phyloP scores from a whole-genome alignment of 2,888 invertebrate species.

The Selenia dentaria region DNA sequence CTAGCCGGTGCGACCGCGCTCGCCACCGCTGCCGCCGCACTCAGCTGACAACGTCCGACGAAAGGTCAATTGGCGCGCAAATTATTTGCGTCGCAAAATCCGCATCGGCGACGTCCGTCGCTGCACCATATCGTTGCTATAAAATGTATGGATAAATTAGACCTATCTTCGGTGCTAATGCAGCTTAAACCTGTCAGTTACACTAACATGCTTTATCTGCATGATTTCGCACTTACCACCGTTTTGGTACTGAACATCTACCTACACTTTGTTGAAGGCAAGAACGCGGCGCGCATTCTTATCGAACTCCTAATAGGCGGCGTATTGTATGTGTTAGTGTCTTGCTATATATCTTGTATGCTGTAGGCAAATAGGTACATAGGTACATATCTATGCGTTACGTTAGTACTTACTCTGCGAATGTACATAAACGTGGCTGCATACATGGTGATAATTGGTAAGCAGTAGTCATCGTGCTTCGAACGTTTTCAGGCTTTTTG shows the following conservation, averaged over 20 bases:
- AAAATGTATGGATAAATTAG: conserved; percentile 33
- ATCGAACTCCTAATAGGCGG: conserved; percentile 46
- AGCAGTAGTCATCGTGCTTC: conserved; percentile 23
- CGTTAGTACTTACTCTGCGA: conserved; percentile 4
- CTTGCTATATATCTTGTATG: conserved; percentile 9
- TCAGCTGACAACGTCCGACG: conserved; percentile 72
- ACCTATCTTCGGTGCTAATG: conserved; percentile 33
- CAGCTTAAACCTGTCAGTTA: conserved; percentile 28
- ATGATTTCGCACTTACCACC: conserved; percentile 23
- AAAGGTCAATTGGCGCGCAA: conserved; percentile 85
- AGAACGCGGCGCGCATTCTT: conserved; percentile 51
- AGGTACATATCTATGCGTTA: background rate
- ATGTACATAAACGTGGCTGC: conserved; percentile 16
- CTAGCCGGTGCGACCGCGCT: conserved; percentile 61
- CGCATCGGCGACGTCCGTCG: conserved; percentile 47
- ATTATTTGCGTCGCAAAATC: conserved; percentile 84
- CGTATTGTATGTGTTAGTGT: conserved; percentile 25
- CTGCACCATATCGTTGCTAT: conserved; percentile 57
- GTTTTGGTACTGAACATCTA: conserved; percentile 9
- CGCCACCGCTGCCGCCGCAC: conserved; percentile 59
- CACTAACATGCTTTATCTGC: conserved; percentile 19
- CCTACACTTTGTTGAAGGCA: conserved; percentile 41
- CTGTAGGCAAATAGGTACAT: background rate
- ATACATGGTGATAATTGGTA: conserved; percentile 29
- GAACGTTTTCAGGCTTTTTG: conserved; percentile 13